These are phyloP conservation scores for Tachysurus fulvidraco DNA, from an alignment of 2,113 vertebrate species.

Conservation along the genomic window DNA sequence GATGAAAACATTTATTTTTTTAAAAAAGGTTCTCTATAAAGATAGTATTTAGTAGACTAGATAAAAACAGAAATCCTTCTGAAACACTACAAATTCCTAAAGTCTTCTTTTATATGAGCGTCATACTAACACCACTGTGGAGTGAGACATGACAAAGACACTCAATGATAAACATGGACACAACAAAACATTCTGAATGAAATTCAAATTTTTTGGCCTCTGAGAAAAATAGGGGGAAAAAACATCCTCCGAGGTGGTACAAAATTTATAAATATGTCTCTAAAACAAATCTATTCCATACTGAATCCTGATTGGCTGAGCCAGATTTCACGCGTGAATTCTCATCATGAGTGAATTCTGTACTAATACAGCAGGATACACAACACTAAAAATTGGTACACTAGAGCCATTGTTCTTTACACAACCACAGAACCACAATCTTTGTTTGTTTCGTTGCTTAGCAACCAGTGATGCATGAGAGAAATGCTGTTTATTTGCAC, in stretches of 20 bases:
- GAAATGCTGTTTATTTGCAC: background rate
- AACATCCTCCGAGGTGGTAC: background rate
- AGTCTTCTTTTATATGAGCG: too few relatives aligned
- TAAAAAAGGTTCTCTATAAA: too few relatives aligned
- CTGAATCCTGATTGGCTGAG: background rate
- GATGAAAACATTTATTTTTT: too few relatives aligned
- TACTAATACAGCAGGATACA: background rate
- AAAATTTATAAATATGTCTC: background rate
- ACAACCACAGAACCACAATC: background rate
- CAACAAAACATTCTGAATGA: background rate
- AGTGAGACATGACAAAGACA: too few relatives aligned
- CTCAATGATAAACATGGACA: too few relatives aligned
- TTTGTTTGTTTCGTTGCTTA: background rate
- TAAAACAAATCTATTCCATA: background rate
- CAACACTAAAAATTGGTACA: background rate
- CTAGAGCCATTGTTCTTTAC: background rate
- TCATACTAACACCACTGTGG: too few relatives aligned
- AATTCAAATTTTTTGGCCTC: too few relatives aligned
- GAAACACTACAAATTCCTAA: too few relatives aligned
- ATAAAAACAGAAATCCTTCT: too few relatives aligned
- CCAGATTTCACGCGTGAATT: background rate
- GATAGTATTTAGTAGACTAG: too few relatives aligned
- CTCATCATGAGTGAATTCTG: background rate
- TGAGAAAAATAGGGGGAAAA: too few relatives aligned
- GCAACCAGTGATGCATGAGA: background rate